Evolutionary conservation across 2,797 vertebrate genomes (phyloP), one percentile per base, ranked within the genome.

Genomic region (Spinibarbus caldwelli): DNA sequence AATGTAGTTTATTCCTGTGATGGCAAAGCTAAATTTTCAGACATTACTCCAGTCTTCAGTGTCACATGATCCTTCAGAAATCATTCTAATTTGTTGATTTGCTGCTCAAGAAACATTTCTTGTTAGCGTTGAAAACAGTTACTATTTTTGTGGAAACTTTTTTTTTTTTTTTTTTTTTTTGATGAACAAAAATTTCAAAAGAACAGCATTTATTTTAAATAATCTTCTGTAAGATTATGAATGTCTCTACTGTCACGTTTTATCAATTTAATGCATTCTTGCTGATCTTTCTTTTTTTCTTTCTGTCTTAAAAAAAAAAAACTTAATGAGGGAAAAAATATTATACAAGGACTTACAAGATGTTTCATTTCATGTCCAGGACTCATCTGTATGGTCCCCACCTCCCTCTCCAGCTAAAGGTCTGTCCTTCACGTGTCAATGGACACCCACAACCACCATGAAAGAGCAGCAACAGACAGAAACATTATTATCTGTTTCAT

Each of bases 381-480:
- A 79, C 29, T 34, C 1, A 2, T 66, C 10, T 66, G 8, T 47
- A 77, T 41, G 23, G 14, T 57, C 75, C 26, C 76, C 21, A 17
- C n/a, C 17, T 43, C 77, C 26, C 21, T 67, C 31, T 49, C 23
- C 64, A 80, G 4, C 82, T 68, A 9, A 52, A 77, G n/a, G 45
- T 38, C 70, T 36, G 41, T 49, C 54, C 47, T 84, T 78, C 82
- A 84, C n/a, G 34, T 83, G 36, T 77, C 73, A 78, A 9, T 43
- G 36, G 17, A 67, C 62, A 54, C 57, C 59, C 4, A n/a, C 45
- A 83, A 41, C 57, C 86, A 85, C 90, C 86, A 86, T 41, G 67
- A 29, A 90, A 91, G 87, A 86, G 83, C 78, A 29, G 81, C 86
- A 87, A 91, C 88, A 94, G 92, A 93, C 91, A 90, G 90, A 90